Conservation (phyloP, 2,888 invertebrate species). For the Apotomis betuletana region DNA sequence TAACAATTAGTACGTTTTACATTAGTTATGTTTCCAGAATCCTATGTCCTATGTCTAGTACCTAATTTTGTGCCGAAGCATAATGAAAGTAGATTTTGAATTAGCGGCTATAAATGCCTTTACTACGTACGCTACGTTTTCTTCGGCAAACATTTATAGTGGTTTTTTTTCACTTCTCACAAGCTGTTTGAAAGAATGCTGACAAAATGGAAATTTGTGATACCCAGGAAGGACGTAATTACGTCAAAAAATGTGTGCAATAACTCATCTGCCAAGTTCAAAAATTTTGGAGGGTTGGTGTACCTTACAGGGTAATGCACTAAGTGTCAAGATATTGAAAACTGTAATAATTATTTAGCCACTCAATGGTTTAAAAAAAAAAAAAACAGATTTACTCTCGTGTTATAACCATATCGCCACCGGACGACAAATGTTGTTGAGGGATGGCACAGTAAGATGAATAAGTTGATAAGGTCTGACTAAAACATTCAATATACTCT, state of each 20-base stretch:
- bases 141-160: not conserved
- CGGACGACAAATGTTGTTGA: slow-evolving; percentile 7
- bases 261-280: not conserved
- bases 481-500: too few relatives aligned
- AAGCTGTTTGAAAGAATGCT: not conserved
- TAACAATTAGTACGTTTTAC: too few relatives aligned
- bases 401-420: slow-evolving; percentile 16
- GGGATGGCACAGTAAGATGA: slow-evolving; percentile 23
- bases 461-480: slow-evolving; percentile 9
- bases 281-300: not conserved
- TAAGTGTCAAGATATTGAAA: slow-evolving; percentile 11
- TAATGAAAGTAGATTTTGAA: not conserved
- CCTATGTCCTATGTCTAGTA: too few relatives aligned
- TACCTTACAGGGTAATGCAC: not conserved
- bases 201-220: slow-evolving; percentile 6
- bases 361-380: slow-evolving; percentile 8
- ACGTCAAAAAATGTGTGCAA: slow-evolving; percentile 5
- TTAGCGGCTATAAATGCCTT: slow-evolving; percentile 4
- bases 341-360: slow-evolving; percentile 6
- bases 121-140: slow-evolving; percentile 4
- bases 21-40: too few relatives aligned
- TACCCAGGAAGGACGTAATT: slow-evolving; percentile 1
- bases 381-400: slow-evolving; percentile 5
- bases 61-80: too few relatives aligned
- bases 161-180: not conserved